Evolutionary conservation across 2,797 vertebrate genomes (phyloP), one percentile per base, ranked within the genome.

Genomic region (Sebastiscus tertius): DNA sequence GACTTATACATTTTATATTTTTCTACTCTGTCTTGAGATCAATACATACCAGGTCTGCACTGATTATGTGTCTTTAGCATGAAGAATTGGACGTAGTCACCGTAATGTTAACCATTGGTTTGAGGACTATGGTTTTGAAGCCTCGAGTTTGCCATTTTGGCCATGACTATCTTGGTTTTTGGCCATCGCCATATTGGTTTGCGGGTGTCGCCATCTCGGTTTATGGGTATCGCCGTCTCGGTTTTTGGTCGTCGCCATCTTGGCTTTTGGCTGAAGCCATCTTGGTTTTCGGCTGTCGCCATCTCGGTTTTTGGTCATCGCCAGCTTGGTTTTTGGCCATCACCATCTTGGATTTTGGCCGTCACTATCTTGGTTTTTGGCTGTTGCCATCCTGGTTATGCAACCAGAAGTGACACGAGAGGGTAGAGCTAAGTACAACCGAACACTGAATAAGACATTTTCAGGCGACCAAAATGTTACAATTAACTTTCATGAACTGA

Each of bases 251-350:
- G 0, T 0, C 6, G 39, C 39, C 14, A 46, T 3, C 33, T 34
- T 9, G 33, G 33, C 7, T 34, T 34, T 34, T 7, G 9, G 8
- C 33, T 2, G 33, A 9, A 2, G 33, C 33, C 33, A 34, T 34
- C 14, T 16, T 6, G 39, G 14, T 18, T 46, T 46, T 46, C 16
- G 39, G 5, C 0, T 1, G 0, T 49, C 7, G 1, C 46, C 42
- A 46, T 0, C 1, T 46, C 8, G 16, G 6, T 18, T 46, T 46
- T 46, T 7, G 14, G 39, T 5, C 13, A 2, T 2, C 12, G 2
- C 36, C 13, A 39, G 14, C 36, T 39, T 13, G 6, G 6, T 46
- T 46, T 46, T 46, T 46, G 42, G 16, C 14, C 1, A 6, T 18
- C 6, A 1, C 16, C 46, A 49, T 49, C 46, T 49, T 20, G 46